Percentiles rank a stretch among this genome's conserved stretches.
Evolutionary conservation across 1,140 invertebrate species (phyloP).

Genomic region (Periplaneta americana): DNA sequence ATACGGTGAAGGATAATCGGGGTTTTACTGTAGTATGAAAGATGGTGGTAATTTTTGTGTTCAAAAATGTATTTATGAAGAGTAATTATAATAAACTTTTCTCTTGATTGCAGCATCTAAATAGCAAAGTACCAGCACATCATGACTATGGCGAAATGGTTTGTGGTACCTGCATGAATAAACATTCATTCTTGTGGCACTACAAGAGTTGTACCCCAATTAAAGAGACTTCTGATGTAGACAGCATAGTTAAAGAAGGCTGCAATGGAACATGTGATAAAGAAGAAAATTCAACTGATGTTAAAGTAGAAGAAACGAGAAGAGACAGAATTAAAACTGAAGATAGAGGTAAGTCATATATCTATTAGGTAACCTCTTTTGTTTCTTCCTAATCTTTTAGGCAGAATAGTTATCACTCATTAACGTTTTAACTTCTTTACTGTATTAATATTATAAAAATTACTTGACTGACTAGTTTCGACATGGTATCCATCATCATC

Average conservation of each 20-base stretch:
- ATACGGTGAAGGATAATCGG: no score
- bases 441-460: no score
- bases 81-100: no score
- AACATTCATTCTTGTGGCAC: constrained; percentile 66
- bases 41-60: background rate
- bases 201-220: constrained; percentile 48
- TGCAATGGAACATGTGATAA: background rate
- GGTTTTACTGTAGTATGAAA: background rate
- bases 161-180: constrained; percentile 65
- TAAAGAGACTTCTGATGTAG: background rate
- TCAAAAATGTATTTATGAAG: no score
- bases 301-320: background rate
- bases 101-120: constrained; percentile 56
- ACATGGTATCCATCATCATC: no score
- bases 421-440: no score
- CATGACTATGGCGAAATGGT: constrained; percentile 74
- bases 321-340: background rate
- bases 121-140: constrained; percentile 45
- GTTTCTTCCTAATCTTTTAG: no score
- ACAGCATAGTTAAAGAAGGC: background rate
- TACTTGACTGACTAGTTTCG: no score
- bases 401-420: no score
- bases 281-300: background rate
- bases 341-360: background rate
- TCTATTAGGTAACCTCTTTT: no score